Evolutionary conservation across 1,140 invertebrate species (phyloP), one percentile per base, ranked within the genome.

Genomic region (Caerostris darwini): DNA sequence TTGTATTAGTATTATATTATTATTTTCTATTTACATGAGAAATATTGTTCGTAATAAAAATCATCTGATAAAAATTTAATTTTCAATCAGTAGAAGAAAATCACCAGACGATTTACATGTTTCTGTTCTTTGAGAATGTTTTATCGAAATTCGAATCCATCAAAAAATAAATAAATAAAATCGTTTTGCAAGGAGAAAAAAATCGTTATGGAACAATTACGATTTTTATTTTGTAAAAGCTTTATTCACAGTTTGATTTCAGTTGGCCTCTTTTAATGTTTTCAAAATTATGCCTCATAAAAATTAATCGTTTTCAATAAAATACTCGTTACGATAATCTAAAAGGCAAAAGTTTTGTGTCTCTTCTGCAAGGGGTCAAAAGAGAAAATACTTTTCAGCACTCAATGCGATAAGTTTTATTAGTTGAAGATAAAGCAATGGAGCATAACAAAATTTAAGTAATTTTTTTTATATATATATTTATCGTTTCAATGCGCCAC

Each of bases 281-380:
- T 7, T 58, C 3, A 54, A 77, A 77, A 83, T 54, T 83, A 10
- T 17, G 17, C 57, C 82, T 19, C 82, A n/a, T 83, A 83, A 77
- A 83, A 83, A 83, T 12, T 83, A 83, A 83, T 83, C 82, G 82
- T 57, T 83, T 83, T 19, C 56, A 83, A 83, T 83, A 83, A 83
- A 83, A 83, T 7, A 17, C 54, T 83, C 82, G 56, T 57, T 58
- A 58, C 82, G 14, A 57, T 83, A 58, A 83, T 83, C 82, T 57
- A 57, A 17, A 58, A 83, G 34, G 34, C 6, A 50, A 77, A 77
- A 77, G 10, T 77, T 77, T 12, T 12, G 34, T 77, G 71, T 50
- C 14, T 34, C 50, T 77, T 50, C 8, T 77, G 50, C 5, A 5
- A 77, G 71, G 34, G 12, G 50, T 34, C 8, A 50, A 14, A 14